These are phyloP conservation scores for Sphenodon punctatus DNA, from an alignment of 2,797 vertebrate species.

Conservation along the genomic window DNA sequence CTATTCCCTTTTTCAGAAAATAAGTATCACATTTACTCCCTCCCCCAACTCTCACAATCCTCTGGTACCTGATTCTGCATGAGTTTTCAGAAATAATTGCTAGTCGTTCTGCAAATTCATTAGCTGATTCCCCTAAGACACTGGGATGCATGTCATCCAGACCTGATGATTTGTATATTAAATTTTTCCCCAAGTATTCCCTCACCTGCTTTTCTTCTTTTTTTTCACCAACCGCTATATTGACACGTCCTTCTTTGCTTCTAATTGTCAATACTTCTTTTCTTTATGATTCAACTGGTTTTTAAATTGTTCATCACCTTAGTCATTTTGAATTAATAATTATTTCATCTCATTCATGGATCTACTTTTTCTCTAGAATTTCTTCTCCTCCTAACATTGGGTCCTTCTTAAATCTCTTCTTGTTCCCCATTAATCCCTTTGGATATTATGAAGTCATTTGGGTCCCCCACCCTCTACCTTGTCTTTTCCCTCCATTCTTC, in stretches of 20 bases:
- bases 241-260: conserved; percentile 44
- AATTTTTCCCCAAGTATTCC: conserved; percentile 66
- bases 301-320: background rate
- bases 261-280: background rate
- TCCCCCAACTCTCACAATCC: background rate
- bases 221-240: conserved; percentile 47
- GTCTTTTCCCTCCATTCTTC: background rate
- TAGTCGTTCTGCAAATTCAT: conserved; percentile 69
- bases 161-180: conserved; percentile 66
- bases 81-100: conserved; percentile 74
- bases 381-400: background rate
- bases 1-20: conserved; percentile 19
- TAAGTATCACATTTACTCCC: conserved; percentile 5
- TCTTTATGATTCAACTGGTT: background rate
- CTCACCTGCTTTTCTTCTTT: conserved; percentile 61
- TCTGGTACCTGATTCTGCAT: conserved; percentile 48
- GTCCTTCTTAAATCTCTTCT: background rate
- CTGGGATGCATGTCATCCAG: conserved; percentile 58
- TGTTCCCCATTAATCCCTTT: rapidly evolving
- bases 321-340: background rate
- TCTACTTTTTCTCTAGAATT: background rate
- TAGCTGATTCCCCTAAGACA: conserved; percentile 63
- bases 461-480: no score
- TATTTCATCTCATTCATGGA: background rate
- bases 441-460: background rate